Evolutionary conservation across 2,113 vertebrate species (phyloP), one percentile per base, ranked within the genome.

Genomic region (rat (Rattus norvegicus)): DNA sequence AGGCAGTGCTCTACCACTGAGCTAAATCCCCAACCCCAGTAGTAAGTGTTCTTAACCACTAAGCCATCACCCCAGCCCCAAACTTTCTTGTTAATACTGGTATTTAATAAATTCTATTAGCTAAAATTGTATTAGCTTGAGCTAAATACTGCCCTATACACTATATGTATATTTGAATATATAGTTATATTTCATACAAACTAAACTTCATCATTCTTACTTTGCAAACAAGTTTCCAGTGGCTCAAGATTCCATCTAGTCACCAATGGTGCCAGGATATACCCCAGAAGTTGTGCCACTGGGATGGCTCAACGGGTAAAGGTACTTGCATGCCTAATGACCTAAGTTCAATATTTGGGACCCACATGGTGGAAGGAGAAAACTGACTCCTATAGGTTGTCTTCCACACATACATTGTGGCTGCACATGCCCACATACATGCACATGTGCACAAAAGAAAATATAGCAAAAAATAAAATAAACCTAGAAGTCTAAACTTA

Each of bases 211-310:
- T 95, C 90, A 91, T 56, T 36, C 30, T 47, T 24, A 90, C 76
- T 92, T 90, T 86, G 88, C 33, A 97, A 93, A 90, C 63, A 49
- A 93, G n/a, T 54, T 91, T 80, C 81, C 73, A 83, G 30, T 94
- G 72, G 39, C 28, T 96, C 33, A 65, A 72, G 54, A 28, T 93
- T 73, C 72, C 22, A 95, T 36, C 5, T 22, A 69, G 39, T 77
- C 95, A 95, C 69, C 49, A 91, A 59, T 69, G 63, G 69, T 96
- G 26, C 43, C 70, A 95, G 33, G 43, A 49, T 88, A 85, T 20
- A 47, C 22, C 26, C 59, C 59, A 85, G 81, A 83, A 63, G 24
- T 11, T 63, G 16, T 65, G 2, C 56, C n/a, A 17, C 12, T 63
- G 59, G 56, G 56, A 63, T 16, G 24, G 56, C 81, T 84, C 81